phyloP scores from a whole-genome alignment of 2,888 invertebrate species.

The Xylota segnis region DNA sequence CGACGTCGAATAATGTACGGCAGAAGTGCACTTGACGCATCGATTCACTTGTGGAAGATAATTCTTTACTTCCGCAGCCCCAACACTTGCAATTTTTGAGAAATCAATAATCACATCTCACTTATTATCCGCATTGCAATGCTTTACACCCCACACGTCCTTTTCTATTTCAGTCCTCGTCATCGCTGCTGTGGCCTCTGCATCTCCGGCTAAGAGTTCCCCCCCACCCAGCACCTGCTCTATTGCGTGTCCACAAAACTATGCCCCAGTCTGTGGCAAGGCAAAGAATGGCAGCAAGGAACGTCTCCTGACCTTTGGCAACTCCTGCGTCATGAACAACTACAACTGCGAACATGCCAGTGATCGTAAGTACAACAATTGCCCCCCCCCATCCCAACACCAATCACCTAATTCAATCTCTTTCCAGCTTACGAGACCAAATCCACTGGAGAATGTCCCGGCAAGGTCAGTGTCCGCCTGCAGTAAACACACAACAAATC shows the following conservation, averaged over 20 bases:
- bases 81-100: too few relatives aligned
- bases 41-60: too few relatives aligned
- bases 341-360: slow-evolving; percentile 83
- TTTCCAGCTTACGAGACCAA: slow-evolving; percentile 75
- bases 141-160: background rate
- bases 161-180: slow-evolving; percentile 79
- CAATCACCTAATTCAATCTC: slow-evolving; percentile 4
- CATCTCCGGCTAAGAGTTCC: slow-evolving; percentile 79
- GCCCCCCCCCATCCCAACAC: background rate
- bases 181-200: slow-evolving; percentile 79
- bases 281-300: slow-evolving; percentile 81
- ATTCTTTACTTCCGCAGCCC: too few relatives aligned
- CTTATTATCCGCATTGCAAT: too few relatives aligned
- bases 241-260: slow-evolving; percentile 79
- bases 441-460: slow-evolving; percentile 82
- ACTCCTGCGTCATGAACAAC: slow-evolving; percentile 81
- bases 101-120: too few relatives aligned
- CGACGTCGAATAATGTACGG: too few relatives aligned
- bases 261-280: slow-evolving; percentile 82
- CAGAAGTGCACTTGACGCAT: too few relatives aligned
- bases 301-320: slow-evolving; percentile 82
- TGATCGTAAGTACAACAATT: slow-evolving; percentile 80
- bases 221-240: slow-evolving; percentile 79
- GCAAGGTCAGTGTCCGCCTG: slow-evolving; percentile 82
- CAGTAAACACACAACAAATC: slow-evolving; percentile 78